A percentile compares a stretch with the other conserved stretches of the same genome.
Conservation (phyloP, 2,797 vertebrate species). For the Enteromius viviparus region DNA sequence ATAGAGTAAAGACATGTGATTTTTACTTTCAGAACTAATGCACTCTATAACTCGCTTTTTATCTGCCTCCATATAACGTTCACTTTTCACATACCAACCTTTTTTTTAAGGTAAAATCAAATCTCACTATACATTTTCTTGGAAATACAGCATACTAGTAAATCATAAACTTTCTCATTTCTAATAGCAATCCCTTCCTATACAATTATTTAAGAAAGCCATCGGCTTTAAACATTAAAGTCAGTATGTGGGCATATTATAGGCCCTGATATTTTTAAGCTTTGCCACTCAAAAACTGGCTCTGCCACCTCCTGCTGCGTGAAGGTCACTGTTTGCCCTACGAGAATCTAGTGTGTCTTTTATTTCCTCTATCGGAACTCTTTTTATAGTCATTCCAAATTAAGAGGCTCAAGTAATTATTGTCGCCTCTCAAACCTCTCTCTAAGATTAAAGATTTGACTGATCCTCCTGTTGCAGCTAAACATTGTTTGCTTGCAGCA, state of each 20-base stretch:
- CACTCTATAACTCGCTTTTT: background rate
- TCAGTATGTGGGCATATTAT: background rate
- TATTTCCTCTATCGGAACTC: slow-evolving; percentile 30
- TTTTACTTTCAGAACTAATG: background rate
- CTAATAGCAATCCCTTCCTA: background rate
- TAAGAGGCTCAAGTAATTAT: slow-evolving; percentile 23
- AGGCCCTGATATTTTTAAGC: slow-evolving; percentile 17
- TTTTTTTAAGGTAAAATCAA: background rate
- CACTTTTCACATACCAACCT: background rate
- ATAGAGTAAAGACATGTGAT: background rate
- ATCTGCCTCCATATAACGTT: background rate
- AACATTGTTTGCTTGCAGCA: slow-evolving; percentile 20
- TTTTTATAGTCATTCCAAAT: slow-evolving; percentile 37
- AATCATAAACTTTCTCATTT: background rate
- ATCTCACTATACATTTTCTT: background rate
- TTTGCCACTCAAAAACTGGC: slow-evolving; percentile 14
- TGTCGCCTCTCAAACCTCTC: background rate
- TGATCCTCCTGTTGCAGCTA: background rate
- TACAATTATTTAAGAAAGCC: background rate
- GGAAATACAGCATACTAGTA: background rate
- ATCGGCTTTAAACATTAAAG: background rate
- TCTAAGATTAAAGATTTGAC: slow-evolving; percentile 3
- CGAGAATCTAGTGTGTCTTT: slow-evolving; percentile 15
- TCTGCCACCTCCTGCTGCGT: background rate
- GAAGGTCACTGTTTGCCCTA: slow-evolving; percentile 26